Percentiles rank a stretch among this genome's conserved stretches.
phyloP scores from a whole-genome alignment of 1,140 invertebrate genomes.

The Pachypeltis micranthus region DNA sequence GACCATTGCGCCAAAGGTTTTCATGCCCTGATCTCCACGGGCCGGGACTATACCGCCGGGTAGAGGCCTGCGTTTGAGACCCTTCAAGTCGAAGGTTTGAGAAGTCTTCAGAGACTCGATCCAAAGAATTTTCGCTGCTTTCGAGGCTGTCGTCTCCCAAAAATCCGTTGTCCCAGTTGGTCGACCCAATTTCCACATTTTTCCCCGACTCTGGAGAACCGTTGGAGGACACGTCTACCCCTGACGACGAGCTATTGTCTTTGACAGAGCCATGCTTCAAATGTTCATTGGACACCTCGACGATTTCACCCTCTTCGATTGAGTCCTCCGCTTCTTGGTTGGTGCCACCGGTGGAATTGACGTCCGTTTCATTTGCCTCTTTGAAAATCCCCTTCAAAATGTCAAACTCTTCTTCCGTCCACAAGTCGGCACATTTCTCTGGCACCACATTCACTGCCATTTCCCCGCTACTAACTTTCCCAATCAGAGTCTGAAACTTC shows the following conservation, averaged over 20 bases:
- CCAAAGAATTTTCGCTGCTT: not conserved
- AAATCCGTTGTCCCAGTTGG: not conserved
- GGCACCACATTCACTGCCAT: conserved; percentile 10
- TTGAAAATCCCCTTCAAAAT: not conserved
- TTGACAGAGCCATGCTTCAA: not conserved
- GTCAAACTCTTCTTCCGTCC: conserved; percentile 1
- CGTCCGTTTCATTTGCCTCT: not conserved
- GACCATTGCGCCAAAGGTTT: not conserved
- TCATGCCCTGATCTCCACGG: not conserved
- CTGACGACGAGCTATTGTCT: not conserved
- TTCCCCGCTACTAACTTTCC: not conserved
- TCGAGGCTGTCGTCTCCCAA: not conserved
- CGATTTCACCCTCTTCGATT: not conserved
- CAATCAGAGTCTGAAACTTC: conserved; percentile 44
- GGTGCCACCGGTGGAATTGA: not conserved
- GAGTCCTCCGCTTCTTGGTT: not conserved
- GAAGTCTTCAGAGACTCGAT: not conserved
- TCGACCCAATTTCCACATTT: not conserved
- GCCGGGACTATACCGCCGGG: not conserved
- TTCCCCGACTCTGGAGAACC: not conserved
- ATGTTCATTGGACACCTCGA: not conserved
- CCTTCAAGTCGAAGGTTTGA: not conserved
- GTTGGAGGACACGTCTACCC: not conserved
- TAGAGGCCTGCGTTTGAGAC: not conserved
- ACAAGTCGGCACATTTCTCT: conserved; percentile 2